Percentiles rank a stretch among this genome's conserved stretches.
Evolutionary conservation across 2,797 vertebrate genomes (phyloP).

Genomic region (Uromys caudimaculatus): DNA sequence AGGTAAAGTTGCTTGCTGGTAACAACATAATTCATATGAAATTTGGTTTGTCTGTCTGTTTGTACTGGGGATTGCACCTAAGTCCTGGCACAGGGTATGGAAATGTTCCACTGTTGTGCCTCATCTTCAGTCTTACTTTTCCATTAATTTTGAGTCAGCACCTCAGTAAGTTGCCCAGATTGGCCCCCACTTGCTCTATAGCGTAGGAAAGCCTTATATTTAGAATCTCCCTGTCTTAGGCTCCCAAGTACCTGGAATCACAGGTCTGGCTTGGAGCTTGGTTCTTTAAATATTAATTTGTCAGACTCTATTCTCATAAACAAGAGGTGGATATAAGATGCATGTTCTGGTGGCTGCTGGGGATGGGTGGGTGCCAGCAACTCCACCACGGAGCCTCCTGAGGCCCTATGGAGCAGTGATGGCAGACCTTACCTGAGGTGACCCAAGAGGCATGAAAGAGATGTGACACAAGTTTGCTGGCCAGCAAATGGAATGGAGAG

Average conservation of each 20-base stretch:
- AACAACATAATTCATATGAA: not conserved
- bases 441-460: slow-evolving; percentile 77
- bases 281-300: not conserved
- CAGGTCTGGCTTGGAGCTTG: not conserved
- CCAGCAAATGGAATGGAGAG: slow-evolving; percentile 80
- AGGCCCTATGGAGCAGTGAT: not conserved
- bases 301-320: not conserved
- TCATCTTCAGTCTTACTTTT: not conserved
- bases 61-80: not conserved
- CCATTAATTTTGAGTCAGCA: not conserved
- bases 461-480: slow-evolving; percentile 78
- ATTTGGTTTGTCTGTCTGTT: not conserved
- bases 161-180: not conserved
- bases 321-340: not conserved
- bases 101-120: no score
- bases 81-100: not conserved
- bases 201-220: not conserved
- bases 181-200: not conserved
- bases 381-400: not conserved
- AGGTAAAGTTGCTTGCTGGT: not conserved
- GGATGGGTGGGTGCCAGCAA: not conserved
- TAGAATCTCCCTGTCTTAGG: not conserved
- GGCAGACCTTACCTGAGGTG: slow-evolving; percentile 78
- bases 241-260: not conserved
- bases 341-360: not conserved